These are phyloP conservation scores for Quiscalus mexicanus DNA, from an alignment of 2,113 vertebrate species.

Conservation along the genomic window DNA sequence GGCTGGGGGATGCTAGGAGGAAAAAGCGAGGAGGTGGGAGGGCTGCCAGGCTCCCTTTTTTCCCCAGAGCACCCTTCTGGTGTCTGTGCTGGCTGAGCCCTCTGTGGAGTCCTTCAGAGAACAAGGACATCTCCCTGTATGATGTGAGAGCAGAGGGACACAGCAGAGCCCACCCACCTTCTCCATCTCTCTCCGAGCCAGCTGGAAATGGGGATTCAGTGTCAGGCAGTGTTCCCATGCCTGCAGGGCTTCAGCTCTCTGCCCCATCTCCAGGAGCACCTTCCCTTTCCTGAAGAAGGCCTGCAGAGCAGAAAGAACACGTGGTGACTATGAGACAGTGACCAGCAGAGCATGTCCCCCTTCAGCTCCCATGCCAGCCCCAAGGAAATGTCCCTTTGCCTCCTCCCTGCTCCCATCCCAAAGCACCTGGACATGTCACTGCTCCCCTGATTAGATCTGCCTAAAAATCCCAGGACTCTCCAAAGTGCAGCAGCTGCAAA, in stretches of 20 bases:
- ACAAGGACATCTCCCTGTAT: neutral
- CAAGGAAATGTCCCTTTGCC: neutral
- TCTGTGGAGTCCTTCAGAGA: neutral
- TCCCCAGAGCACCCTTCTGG: neutral
- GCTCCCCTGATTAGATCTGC: neutral
- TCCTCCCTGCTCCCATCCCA: neutral
- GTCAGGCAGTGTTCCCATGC: slow-evolving; percentile 82
- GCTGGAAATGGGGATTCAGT: slow-evolving; percentile 77
- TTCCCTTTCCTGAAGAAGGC: slow-evolving; percentile 86
- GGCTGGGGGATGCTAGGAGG: neutral
- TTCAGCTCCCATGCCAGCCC: neutral
- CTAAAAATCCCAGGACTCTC: neutral
- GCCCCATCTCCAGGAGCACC: slow-evolving; percentile 83
- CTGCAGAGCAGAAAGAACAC: slow-evolving; percentile 59
- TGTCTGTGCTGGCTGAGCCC: neutral
- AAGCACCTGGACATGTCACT: accelerated
- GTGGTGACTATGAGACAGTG: neutral
- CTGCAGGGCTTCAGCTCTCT: slow-evolving; percentile 77
- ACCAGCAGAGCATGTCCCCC: neutral
- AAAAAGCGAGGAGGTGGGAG: neutral
- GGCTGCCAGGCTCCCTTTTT: neutral
- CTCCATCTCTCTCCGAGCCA: slow-evolving; percentile 78
- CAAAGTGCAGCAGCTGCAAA: neutral
- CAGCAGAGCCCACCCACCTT: neutral
- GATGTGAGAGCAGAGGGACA: neutral